Percentiles rank a stretch among this genome's conserved stretches.
Evolutionary conservation across 2,888 invertebrate species (phyloP).

Genomic region (Falcaria lacertinaria): DNA sequence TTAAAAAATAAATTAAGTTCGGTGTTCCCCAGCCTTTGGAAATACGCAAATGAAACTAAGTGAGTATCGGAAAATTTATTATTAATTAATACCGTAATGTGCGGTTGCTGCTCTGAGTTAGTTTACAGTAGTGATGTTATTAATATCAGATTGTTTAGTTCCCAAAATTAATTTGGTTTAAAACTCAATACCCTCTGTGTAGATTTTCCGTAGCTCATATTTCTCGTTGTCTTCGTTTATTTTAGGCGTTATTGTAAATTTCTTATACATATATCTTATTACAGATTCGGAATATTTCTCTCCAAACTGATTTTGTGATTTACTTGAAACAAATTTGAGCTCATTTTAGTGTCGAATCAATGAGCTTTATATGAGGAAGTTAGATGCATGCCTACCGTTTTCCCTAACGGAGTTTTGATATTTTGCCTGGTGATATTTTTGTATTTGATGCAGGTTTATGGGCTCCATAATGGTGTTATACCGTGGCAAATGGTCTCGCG

Average conservation of each 20-base stretch:
- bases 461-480: constrained; percentile 15
- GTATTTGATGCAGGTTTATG: constrained; percentile 7
- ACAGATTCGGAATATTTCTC: no score
- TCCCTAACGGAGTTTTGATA: no score
- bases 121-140: background rate
- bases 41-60: background rate
- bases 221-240: background rate
- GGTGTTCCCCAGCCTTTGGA: background rate
- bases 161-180: no score
- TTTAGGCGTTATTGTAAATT: no score
- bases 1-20: no score
- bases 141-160: background rate
- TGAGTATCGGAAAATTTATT: background rate
- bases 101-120: background rate
- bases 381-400: no score
- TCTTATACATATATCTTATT: no score
- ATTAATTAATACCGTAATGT: background rate
- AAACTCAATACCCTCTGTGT: background rate
- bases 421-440: no score
- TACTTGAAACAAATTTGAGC: no score
- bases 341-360: no score
- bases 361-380: no score
- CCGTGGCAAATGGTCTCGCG: constrained; percentile 12
- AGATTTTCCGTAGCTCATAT: background rate
- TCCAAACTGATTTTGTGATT: constrained; percentile 1